Evolutionary conservation across 1,140 invertebrate species (phyloP), one percentile per base, ranked within the genome.

Genomic region (Mylabris phalerata): DNA sequence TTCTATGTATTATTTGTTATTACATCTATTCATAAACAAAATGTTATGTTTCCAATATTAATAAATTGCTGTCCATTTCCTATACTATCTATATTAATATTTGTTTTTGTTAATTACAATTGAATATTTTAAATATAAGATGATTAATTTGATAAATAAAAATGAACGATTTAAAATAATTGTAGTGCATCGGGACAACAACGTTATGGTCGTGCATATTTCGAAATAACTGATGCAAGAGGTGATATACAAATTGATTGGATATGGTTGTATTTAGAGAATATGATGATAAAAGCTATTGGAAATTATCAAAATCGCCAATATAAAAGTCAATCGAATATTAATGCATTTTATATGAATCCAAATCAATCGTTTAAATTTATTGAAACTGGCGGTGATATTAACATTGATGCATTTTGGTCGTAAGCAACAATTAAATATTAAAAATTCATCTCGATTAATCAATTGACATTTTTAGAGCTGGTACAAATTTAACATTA

Each of bases 401-500:
- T 83, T 1, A 76, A 79, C 44, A 66, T 84, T 2, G 77, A 84
- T 60, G 70, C 61, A 63, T 62, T 61, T 27, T 84, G 73, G 82
- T 76, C 50, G 73, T 78, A 52, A 72, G 71, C 32, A 32, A 4
- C 32, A 32, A 32, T 32, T 32, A 32, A 32, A 2, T 2, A 32
- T 32, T 19, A 19, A 19, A 19, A 19, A 19, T 19, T 19, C 19
- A 41, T 47, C 49, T 55, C 32, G 44, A 54, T 54, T 54, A 27
- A 24, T 6, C 19, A 19, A 19, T 19, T 19, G 19, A 19, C 19
- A 19, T 25, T 59, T 67, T 46, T 59, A 71, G 79, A 62, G 79
- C 82, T 56, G 80, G 76, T 11, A 76, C 76, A 1, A 85, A 85
- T 69, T 71, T 79, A 3, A 80, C 80, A 6, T 65, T 82, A 24